These are phyloP conservation scores for Brachypterus glaber DNA, from an alignment of 2,888 invertebrate genomes.

Conservation along the genomic window DNA sequence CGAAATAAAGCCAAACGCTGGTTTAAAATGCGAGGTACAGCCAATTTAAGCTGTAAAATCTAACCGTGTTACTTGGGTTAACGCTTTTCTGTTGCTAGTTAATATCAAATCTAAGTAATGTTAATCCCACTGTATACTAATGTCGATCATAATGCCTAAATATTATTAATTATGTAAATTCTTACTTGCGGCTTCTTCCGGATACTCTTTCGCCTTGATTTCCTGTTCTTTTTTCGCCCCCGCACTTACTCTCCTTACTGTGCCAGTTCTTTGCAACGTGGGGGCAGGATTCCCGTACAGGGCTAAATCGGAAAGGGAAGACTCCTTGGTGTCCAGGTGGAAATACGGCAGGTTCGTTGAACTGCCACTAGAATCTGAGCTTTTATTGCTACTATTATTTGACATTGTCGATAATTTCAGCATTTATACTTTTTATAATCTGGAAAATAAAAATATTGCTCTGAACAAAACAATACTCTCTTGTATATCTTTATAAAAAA, in stretches of 20 bases:
- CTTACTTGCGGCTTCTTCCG: conserved; percentile 1
- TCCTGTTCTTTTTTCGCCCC: conserved; percentile 24
- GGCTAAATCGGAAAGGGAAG: conserved; percentile 27
- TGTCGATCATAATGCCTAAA: too few relatives aligned
- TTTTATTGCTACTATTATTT: conserved; percentile 19
- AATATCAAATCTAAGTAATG: too few relatives aligned
- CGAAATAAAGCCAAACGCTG: too few relatives aligned
- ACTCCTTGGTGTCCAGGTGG: conserved; percentile 28
- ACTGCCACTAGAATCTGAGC: conserved; percentile 29
- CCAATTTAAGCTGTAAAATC: too few relatives aligned
- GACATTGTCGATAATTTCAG: conserved; percentile 18
- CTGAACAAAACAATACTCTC: too few relatives aligned
- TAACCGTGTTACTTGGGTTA: too few relatives aligned
- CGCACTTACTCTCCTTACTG: conserved; percentile 32
- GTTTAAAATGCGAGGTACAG: too few relatives aligned
- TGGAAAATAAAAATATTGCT: background rate
- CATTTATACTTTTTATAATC: conserved; percentile 2
- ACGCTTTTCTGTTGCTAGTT: too few relatives aligned
- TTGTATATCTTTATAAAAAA: too few relatives aligned
- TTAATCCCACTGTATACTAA: too few relatives aligned
- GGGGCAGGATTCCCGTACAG: conserved; percentile 31
- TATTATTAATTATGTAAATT: too few relatives aligned
- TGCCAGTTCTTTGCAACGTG: conserved; percentile 33
- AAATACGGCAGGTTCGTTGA: conserved; percentile 28
- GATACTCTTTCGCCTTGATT: conserved; percentile 8